These are phyloP conservation scores for Metaphire vulgaris DNA, from an alignment of 1,140 invertebrate species.

Conservation along the genomic window DNA sequence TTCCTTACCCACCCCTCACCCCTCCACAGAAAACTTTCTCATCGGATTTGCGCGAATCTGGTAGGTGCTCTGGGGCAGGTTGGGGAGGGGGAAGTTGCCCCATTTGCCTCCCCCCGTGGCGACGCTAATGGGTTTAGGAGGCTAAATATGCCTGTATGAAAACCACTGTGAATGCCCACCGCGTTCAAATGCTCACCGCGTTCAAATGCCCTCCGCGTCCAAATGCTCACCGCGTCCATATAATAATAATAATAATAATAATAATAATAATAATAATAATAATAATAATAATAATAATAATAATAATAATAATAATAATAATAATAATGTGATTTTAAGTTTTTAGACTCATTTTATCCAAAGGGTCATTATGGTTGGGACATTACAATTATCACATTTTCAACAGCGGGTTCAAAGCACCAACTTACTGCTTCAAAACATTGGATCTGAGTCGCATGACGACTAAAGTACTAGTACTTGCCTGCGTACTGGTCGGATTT, in stretches of 20 bases:
- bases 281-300: conserved; percentile 4
- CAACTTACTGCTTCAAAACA: too few relatives aligned
- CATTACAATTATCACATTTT: too few relatives aligned
- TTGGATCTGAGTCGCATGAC: too few relatives aligned
- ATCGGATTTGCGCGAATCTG: too few relatives aligned
- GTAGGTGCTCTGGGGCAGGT: not conserved
- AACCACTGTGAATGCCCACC: too few relatives aligned
- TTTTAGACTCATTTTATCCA: too few relatives aligned
- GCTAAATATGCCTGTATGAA: not conserved
- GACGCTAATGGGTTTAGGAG: not conserved
- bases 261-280: conserved; percentile 4
- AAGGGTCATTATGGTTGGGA: too few relatives aligned
- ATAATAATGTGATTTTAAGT: not conserved
- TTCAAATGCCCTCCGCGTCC: not conserved
- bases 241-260: not conserved
- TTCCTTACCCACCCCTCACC: too few relatives aligned
- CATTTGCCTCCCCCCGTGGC: not conserved
- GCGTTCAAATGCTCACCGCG: not conserved
- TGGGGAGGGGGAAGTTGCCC: not conserved
- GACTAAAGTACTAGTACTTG: too few relatives aligned
- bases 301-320: conserved; percentile 4
- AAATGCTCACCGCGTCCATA: not conserved
- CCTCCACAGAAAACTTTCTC: too few relatives aligned
- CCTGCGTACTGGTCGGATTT: conserved; percentile 23
- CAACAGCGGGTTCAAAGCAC: too few relatives aligned